phyloP scores from a whole-genome alignment of 2,113 vertebrate genomes.

The Collichthys lucidus region DNA sequence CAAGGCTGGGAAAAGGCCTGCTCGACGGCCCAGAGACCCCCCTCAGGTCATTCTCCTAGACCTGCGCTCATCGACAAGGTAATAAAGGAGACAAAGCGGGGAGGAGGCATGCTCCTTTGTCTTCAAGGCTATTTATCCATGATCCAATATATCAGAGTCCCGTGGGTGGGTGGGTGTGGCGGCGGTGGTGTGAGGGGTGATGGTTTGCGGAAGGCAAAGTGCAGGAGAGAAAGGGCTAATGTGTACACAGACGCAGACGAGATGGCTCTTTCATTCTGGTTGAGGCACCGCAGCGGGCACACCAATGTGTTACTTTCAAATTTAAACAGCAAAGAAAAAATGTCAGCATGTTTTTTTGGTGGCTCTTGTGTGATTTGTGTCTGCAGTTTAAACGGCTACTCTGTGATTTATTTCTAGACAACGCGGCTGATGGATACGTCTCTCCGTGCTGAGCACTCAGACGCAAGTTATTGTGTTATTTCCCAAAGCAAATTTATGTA shows the following conservation, averaged over 20 bases:
- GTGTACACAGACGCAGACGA: constrained; percentile 45
- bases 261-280: constrained; percentile 48
- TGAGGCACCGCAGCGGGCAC: constrained; percentile 14
- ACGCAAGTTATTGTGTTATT: constrained; percentile 58
- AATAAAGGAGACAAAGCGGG: constrained; percentile 69
- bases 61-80: constrained; percentile 66
- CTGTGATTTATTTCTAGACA: constrained; percentile 9
- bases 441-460: constrained; percentile 17
- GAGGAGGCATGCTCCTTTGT: constrained; percentile 66
- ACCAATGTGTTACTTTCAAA: constrained; percentile 16
- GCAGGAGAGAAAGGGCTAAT: constrained; percentile 31
- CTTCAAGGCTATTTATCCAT: constrained; percentile 74
- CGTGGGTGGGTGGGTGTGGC: background rate
- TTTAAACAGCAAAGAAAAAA: constrained; percentile 32
- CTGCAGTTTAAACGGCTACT: constrained; percentile 17
- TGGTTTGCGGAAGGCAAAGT: constrained; percentile 51
- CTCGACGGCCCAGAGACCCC: constrained; percentile 45
- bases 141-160: constrained; percentile 69
- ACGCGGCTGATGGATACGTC: background rate
- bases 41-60: constrained; percentile 55
- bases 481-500: constrained; percentile 71
- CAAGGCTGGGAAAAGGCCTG: constrained; percentile 32
- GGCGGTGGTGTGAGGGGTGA: background rate
- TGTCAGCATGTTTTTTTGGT: constrained; percentile 1
- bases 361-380: constrained; percentile 1